A percentile compares a stretch with the other conserved stretches of the same genome.
Conservation (phyloP, 2,888 invertebrate genomes). For the Polia nebulosa region DNA sequence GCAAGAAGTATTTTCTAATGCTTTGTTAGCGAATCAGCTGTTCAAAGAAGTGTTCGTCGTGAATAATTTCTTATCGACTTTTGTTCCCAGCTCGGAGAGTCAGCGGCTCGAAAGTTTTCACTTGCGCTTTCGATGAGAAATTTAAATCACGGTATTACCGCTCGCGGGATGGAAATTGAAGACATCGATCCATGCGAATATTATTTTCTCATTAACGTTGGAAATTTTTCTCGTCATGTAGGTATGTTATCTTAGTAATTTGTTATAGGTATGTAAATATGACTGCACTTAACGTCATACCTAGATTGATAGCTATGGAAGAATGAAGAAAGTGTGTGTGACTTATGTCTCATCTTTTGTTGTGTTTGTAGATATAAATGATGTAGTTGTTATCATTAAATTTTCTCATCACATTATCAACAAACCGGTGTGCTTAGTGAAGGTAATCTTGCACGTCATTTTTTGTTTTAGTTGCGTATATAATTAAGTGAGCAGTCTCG, state of each 20-base stretch:
- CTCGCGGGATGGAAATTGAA: slow-evolving; percentile 55
- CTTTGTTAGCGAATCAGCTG: slow-evolving; percentile 67
- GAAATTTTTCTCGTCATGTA: slow-evolving; percentile 42
- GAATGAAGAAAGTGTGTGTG: slow-evolving; percentile 32
- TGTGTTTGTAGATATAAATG: slow-evolving; percentile 16
- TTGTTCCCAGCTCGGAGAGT: slow-evolving; percentile 58
- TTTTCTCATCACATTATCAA: slow-evolving; percentile 34
- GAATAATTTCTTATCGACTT: slow-evolving; percentile 64
- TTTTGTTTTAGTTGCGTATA: slow-evolving; percentile 46
- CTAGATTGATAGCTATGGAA: slow-evolving; percentile 8
- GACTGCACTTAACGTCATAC: slow-evolving; percentile 7
- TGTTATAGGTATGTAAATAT: slow-evolving; percentile 29
- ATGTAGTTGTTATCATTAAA: slow-evolving; percentile 15
- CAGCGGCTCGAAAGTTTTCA: slow-evolving; percentile 66
- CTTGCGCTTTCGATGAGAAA: slow-evolving; percentile 73
- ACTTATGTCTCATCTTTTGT: slow-evolving; percentile 23
- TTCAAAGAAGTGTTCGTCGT: slow-evolving; percentile 63
- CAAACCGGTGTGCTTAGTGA: slow-evolving; percentile 16
- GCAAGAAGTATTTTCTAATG: slow-evolving; percentile 65
- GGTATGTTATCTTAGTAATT: slow-evolving; percentile 33
- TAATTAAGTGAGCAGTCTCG: slow-evolving; percentile 52
- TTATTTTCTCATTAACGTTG: slow-evolving; percentile 61
- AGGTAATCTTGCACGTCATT: slow-evolving; percentile 27
- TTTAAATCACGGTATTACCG: slow-evolving; percentile 52
- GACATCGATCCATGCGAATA: slow-evolving; percentile 54